Percentiles rank a stretch among this genome's conserved stretches.
phyloP scores from a whole-genome alignment of 2,113 vertebrate genomes.

The Panurus biarmicus region DNA sequence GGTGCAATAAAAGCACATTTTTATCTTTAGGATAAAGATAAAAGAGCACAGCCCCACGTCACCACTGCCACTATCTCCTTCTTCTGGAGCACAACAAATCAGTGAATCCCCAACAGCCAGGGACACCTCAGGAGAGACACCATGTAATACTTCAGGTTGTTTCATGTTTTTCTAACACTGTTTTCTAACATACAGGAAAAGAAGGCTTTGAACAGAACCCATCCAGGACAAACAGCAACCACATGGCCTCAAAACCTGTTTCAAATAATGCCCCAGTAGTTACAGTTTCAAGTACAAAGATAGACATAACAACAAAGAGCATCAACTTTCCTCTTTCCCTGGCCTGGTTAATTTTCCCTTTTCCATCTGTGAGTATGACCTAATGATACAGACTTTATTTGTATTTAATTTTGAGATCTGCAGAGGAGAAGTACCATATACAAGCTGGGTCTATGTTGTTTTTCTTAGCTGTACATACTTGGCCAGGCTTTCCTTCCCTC shows the following conservation, averaged over 20 bases:
- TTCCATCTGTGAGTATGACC: not conserved
- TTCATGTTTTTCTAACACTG: not conserved
- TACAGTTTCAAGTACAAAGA: not conserved
- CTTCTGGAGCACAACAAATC: not conserved
- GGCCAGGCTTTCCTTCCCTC: constrained; percentile 3
- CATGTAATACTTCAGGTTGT: not conserved
- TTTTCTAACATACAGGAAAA: constrained; percentile 11
- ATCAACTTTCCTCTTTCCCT: not conserved
- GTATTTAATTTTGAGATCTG: not conserved
- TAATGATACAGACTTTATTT: not conserved
- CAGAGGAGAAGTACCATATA: not conserved
- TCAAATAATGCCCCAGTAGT: not conserved
- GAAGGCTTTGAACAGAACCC: not conserved
- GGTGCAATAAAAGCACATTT: not conserved
- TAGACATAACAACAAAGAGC: not conserved
- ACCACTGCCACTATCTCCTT: not conserved
- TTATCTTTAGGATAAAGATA: not conserved
- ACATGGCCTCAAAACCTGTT: not conserved
- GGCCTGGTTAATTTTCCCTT: not conserved
- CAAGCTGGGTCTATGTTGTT: not conserved
- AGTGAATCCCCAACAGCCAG: not conserved
- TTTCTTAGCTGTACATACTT: not conserved
- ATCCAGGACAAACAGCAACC: constrained; percentile 1
- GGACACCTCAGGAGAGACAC: not conserved
- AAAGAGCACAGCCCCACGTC: not conserved